A percentile compares a stretch with the other conserved stretches of the same genome.
phyloP scores from a whole-genome alignment of 2,888 invertebrate species.

The Limnephilus marmoratus region DNA sequence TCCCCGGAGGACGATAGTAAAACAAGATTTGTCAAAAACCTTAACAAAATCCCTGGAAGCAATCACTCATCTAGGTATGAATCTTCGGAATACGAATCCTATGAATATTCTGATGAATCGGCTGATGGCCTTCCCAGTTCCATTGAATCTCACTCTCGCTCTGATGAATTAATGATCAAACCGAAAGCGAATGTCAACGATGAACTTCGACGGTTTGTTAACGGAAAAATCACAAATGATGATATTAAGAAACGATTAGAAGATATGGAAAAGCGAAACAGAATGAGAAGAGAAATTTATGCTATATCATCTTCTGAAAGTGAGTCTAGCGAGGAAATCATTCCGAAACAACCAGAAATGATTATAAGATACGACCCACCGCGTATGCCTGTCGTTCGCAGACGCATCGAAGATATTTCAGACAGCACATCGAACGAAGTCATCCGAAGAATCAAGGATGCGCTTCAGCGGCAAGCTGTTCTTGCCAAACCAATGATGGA shows the following conservation, averaged over 20 bases:
- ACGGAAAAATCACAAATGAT: slow-evolving; percentile 34
- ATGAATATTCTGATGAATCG: slow-evolving; percentile 20
- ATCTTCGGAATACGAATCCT: slow-evolving; percentile 29
- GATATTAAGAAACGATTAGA: not conserved
- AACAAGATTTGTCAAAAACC: not conserved
- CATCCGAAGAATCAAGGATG: slow-evolving; percentile 33
- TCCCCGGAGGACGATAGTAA: not conserved
- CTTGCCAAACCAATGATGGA: slow-evolving; percentile 36
- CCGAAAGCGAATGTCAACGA: not conserved
- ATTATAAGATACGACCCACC: not conserved
- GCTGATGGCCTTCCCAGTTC: slow-evolving; percentile 49
- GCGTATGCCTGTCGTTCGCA: not conserved
- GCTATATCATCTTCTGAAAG: slow-evolving; percentile 11
- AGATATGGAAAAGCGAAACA: not conserved
- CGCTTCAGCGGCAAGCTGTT: slow-evolving; percentile 30
- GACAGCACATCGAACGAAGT: slow-evolving; percentile 19
- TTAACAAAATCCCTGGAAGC: not conserved
- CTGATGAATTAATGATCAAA: not conserved
- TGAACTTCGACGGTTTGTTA: slow-evolving; percentile 41
- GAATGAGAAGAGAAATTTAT: slow-evolving; percentile 14
- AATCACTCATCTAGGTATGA: not conserved
- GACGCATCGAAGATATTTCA: not conserved
- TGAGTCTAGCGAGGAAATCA: not conserved
- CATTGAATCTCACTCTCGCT: slow-evolving; percentile 42
- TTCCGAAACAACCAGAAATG: not conserved